phyloP scores from a whole-genome alignment of 2,888 invertebrate genomes.

The Aspidapion aeneum region DNA sequence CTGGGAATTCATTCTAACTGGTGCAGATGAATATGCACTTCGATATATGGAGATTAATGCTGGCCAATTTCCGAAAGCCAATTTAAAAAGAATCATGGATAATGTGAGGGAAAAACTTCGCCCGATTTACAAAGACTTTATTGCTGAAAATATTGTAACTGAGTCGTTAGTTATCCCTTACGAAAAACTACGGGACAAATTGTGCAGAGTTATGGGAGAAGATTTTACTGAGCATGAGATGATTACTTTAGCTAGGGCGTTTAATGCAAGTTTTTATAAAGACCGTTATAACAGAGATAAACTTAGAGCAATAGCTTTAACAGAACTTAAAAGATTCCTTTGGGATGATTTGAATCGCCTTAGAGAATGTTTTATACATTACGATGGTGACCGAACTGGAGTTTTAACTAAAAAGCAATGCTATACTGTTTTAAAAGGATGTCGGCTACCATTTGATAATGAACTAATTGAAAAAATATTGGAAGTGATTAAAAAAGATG shows the following conservation, averaged over 20 bases:
- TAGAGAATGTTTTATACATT: conserved; percentile 56
- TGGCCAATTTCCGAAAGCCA: too few species aligned
- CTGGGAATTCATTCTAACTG: conserved; percentile 72
- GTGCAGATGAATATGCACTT: conserved; percentile 84
- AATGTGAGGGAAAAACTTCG: conserved; percentile 68
- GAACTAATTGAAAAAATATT: conserved; percentile 69
- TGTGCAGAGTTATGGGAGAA: conserved; percentile 63
- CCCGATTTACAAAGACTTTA: conserved; percentile 69
- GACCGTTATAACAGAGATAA: conserved; percentile 48
- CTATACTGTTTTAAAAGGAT: conserved; percentile 64
- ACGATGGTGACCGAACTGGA: conserved; percentile 56
- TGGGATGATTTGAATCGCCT: conserved; percentile 68
- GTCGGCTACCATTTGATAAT: conserved; percentile 58
- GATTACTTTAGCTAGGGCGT: conserved; percentile 69
- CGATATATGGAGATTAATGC: conserved; percentile 81
- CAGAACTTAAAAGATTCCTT: conserved; percentile 65
- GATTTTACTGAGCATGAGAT: conserved; percentile 79
- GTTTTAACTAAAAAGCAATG: conserved; percentile 56
- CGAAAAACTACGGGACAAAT: conserved; percentile 51
- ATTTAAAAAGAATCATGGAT: conserved; percentile 71
- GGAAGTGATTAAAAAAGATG: conserved; percentile 60
- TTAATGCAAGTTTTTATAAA: conserved; percentile 59
- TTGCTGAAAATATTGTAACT: conserved; percentile 61
- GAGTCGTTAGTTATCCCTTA: conserved; percentile 45
- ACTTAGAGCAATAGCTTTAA: conserved; percentile 64